Evolutionary conservation across 2,888 invertebrate species (phyloP).

Genomic region (Bombylius major): DNA sequence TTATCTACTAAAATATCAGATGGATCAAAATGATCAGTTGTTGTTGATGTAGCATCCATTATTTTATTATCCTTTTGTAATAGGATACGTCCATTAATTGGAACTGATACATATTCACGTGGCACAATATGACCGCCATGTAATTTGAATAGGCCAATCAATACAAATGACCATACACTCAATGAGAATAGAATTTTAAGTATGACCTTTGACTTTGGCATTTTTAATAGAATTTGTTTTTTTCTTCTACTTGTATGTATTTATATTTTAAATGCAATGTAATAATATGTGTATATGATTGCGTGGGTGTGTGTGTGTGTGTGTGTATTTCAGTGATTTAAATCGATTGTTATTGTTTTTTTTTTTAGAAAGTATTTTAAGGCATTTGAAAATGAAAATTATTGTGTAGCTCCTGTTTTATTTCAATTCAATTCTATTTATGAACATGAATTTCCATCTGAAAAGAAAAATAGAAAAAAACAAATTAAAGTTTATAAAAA

Average conservation of each 20-base stretch:
- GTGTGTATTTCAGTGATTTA: background rate
- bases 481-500: no score
- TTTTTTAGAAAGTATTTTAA: background rate
- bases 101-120: conserved; percentile 30
- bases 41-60: conserved; percentile 35
- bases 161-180: conserved; percentile 36
- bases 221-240: conserved; percentile 15
- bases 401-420: no score
- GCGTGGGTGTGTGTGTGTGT: background rate
- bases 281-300: no score
- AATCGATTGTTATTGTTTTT: background rate
- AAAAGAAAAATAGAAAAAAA: no score
- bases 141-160: conserved; percentile 36
- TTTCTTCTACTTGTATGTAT: background rate
- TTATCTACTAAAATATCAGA: conserved; percentile 36
- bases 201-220: conserved; percentile 34
- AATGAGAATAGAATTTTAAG: conserved; percentile 35
- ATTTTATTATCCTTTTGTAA: conserved; percentile 30
- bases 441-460: no score
- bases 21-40: conserved; percentile 35
- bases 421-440: no score
- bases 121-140: conserved; percentile 32
- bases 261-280: no score
- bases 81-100: conserved; percentile 33
- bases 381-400: background rate